A percentile compares a stretch with the other conserved stretches of the same genome.
These are phyloP conservation scores for Discoglossus pictus DNA, from an alignment of 2,797 vertebrate species.

Conservation along the genomic window DNA sequence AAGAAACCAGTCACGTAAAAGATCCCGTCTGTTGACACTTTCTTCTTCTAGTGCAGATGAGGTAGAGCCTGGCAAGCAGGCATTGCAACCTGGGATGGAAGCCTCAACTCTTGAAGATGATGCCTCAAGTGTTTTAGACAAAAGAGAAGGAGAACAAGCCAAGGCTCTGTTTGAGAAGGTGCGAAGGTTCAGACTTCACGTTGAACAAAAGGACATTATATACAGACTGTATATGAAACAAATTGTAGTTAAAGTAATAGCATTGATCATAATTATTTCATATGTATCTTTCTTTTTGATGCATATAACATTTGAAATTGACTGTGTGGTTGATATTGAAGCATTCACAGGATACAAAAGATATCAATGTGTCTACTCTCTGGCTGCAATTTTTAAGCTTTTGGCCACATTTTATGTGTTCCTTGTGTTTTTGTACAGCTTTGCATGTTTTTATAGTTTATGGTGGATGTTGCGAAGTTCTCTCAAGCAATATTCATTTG, in stretches of 20 bases:
- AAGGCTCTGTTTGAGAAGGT: constrained; percentile 83
- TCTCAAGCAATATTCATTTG: constrained; percentile 80
- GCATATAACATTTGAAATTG: constrained; percentile 77
- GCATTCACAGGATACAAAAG: constrained; percentile 78
- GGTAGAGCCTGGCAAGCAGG: constrained; percentile 63
- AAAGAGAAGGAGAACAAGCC: constrained; percentile 79
- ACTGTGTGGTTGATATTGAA: constrained; percentile 71
- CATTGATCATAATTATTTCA: constrained; percentile 71
- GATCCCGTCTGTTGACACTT: constrained; percentile 64
- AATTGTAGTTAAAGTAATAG: constrained; percentile 74
- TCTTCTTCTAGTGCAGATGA: constrained; percentile 65
- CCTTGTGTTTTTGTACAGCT: constrained; percentile 73
- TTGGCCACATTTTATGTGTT: constrained; percentile 76
- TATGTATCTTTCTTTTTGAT: constrained; percentile 76
- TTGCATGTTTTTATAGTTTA: constrained; percentile 76
- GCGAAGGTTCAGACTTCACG: constrained; percentile 73
- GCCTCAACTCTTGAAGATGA: constrained; percentile 67
- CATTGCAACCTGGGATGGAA: constrained; percentile 68
- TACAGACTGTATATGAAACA: constrained; percentile 76
- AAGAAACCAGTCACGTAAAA: constrained; percentile 63
- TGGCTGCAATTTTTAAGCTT: constrained; percentile 78
- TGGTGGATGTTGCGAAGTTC: constrained; percentile 81
- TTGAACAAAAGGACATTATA: constrained; percentile 78
- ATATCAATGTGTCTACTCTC: constrained; percentile 77
- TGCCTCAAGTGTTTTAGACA: constrained; percentile 74